Conservation (phyloP, 2,888 invertebrate genomes). For the Marronus borbonicus region DNA sequence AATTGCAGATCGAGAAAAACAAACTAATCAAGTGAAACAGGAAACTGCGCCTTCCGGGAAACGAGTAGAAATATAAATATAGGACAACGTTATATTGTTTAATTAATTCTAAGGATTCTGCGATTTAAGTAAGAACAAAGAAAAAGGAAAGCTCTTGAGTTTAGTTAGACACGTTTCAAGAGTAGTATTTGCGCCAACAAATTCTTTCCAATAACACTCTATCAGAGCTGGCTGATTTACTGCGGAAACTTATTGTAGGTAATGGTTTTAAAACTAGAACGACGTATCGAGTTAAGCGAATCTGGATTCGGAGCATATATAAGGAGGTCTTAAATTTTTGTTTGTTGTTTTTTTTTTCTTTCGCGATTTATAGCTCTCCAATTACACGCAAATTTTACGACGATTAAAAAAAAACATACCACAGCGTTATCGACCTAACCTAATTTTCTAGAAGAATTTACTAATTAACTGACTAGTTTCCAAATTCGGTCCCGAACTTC, state of each 20-base stretch:
- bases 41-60: background rate
- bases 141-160: background rate
- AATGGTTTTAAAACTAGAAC: constrained; percentile 33
- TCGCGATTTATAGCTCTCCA: background rate
- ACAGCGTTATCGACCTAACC: background rate
- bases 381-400: background rate
- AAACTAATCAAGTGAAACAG: background rate
- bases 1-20: background rate
- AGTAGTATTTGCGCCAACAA: constrained; percentile 2
- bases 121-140: background rate
- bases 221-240: constrained; percentile 31
- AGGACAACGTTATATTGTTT: no score
- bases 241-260: constrained; percentile 30
- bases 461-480: constrained; percentile 26
- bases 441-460: constrained; percentile 19
- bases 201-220: constrained; percentile 16
- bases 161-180: background rate
- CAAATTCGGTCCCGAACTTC: constrained; percentile 10
- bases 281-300: background rate
- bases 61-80: background rate
- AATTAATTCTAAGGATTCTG: background rate
- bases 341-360: background rate
- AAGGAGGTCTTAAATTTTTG: constrained; percentile 7
- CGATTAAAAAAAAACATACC: background rate
- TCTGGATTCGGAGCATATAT: background rate